Conservation (phyloP, 2,888 invertebrate species). For the Dolichopus griseipennis region DNA sequence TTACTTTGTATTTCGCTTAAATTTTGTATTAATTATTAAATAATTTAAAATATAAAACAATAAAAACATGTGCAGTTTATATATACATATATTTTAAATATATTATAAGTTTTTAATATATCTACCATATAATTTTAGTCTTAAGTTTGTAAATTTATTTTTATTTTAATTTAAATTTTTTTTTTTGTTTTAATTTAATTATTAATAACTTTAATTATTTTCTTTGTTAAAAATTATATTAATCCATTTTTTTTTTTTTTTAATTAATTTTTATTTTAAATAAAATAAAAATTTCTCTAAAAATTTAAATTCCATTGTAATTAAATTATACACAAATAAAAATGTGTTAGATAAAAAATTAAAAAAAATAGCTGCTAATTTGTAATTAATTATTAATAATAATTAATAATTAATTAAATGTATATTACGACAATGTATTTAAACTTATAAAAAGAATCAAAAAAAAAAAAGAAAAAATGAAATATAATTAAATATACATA, state of each 20-base stretch:
- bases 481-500: too few species aligned
- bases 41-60: not conserved
- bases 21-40: not conserved
- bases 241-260: too few species aligned
- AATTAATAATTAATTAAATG: too few species aligned
- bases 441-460: not conserved
- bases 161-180: not conserved
- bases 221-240: not conserved
- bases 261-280: not conserved
- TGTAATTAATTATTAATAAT: too few species aligned
- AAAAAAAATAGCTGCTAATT: too few species aligned
- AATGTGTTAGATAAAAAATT: too few species aligned
- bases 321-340: not conserved
- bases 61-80: not conserved
- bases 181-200: not conserved
- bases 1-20: not conserved
- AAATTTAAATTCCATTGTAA: slow-evolving; percentile 5
- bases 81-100: not conserved
- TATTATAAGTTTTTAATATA: not conserved
- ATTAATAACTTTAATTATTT: not conserved
- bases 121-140: not conserved
- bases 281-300: slow-evolving; percentile 2
- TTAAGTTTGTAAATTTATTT: not conserved
- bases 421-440: too few species aligned
- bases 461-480: too few species aligned